Evolutionary conservation across 30 jellyfish, hydroid and myxozoan species (phyloP).

Genomic region (Sanderia malayensis): DNA sequence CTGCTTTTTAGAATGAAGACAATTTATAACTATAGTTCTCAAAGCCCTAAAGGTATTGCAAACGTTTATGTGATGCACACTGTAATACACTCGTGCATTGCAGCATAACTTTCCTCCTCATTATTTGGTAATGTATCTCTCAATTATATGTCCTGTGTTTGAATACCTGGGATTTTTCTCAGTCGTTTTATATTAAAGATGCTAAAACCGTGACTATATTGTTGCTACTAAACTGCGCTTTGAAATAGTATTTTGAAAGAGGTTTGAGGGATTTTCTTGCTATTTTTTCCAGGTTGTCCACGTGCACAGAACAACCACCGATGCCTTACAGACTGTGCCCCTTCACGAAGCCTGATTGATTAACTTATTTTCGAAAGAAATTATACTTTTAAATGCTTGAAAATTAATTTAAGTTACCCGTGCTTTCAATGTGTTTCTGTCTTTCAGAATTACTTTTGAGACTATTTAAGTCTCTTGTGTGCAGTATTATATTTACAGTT

Average conservation of each 20-base stretch:
- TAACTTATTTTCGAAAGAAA: too few species aligned
- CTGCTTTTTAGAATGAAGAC: not conserved
- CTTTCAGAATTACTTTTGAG: not conserved
- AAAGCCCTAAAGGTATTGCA: not conserved
- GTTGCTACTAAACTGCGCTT: too few species aligned
- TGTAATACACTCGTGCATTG: not conserved
- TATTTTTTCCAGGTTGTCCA: slow-evolving; percentile 53
- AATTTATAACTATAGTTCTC: not conserved
- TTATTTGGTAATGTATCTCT: too few species aligned
- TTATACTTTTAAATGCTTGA: not conserved
- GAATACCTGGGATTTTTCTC: too few species aligned
- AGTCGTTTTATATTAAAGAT: too few species aligned
- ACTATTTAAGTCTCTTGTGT: too few species aligned
- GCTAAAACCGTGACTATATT: too few species aligned
- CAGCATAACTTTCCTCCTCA: too few species aligned
- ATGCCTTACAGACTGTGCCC: slow-evolving; percentile 73
- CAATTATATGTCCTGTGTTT: too few species aligned
- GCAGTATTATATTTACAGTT: too few species aligned
- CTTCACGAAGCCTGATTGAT: slow-evolving; percentile 37
- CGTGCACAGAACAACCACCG: slow-evolving; percentile 55
- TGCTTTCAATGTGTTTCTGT: not conserved
- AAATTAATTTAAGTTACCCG: not conserved
- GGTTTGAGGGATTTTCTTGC: not conserved
- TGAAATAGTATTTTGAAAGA: not conserved
- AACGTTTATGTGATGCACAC: not conserved